Base-by-base conservation (phyloP, 2,797 vertebrate species). In the Pangasius krempfi region DNA sequence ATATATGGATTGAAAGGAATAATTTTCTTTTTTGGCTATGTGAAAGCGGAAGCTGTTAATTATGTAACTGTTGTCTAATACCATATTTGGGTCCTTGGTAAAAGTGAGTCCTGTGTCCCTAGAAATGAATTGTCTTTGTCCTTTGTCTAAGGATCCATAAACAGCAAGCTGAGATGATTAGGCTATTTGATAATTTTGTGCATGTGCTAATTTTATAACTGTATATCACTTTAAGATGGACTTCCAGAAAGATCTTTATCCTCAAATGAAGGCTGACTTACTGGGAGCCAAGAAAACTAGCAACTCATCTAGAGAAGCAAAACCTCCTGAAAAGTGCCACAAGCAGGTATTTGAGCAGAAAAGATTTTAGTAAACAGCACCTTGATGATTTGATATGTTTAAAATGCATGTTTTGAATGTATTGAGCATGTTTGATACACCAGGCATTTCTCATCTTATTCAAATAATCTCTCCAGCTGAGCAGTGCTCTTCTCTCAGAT, bases 251-350 rank as follows among this genome's bases (percentile, higher is more conserved):
- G 96, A 97, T 89, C 92, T 96, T 64, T 96, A 62, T 91, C 92
- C 97, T 91, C 92, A 97, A 87, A 96, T 97, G 91, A 96, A 97
- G 86, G 95, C 96, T 89, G 96, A 97, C 68, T 95, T 95, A 54
- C 94, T 95, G 90, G 89, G 92, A 0, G 95, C 97, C 90, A 96
- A 96, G 85, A 96, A 95, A 92, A 93, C 89, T 0, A 94, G 92
- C 27, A 20, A 44, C 56, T 40, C 70, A 87, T 40, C 8, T 62
- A 40, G 1, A 27, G 80, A 82, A 44, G 80, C 20, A 82, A 82
- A 82, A 82, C 33, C 33, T 62, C 56, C 25, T 27, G 79, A 81
- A 81, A 40, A 7, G 5, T 40, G 56, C 79, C 33, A 81, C 30
- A 58, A 60, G 30, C 56, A 81, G 79, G 79, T 81, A 81, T 40